Evolutionary conservation across 2,888 invertebrate species (phyloP), one percentile per base, ranked within the genome.

Genomic region (Diadegma fenestrale): DNA sequence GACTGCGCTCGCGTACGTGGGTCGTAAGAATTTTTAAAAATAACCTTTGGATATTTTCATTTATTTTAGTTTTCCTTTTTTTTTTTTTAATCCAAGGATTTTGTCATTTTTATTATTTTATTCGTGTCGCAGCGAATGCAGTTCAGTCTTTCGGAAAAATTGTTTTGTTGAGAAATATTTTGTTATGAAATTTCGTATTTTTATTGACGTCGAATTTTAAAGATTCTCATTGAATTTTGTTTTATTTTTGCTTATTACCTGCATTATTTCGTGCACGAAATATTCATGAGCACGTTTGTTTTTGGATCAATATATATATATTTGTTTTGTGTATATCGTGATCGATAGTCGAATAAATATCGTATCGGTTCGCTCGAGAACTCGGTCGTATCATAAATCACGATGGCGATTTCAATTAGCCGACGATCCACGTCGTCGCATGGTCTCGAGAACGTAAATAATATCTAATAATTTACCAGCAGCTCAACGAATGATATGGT

Each of bases 401-500:
- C 87, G 87, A 87, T 86, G 82, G 84, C 87, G 87, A 87, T 87
- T 87, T 88, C 86, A 87, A 88, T 88, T 88, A 88, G 88, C 84
- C 85, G 78, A 82, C 84, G 85, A 84, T 84, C 77, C 81, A 84
- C 84, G 86, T 87, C 86, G 84, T 79, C 85, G 83, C 80, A 51
- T 66, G 75, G 66, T 61, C 77, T 77, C 81, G 75, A 79, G 81
- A 87, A 80, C 86, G 85, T 81, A 82, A 82, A 85, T 82, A 85
- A 85, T 85, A 85, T 85, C 85, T 85, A 85, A 85, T 85, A 82
- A 85, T 85, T 82, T 85, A 85, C 64, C 85, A 68, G 45, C 54
- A 37, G 68, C 51, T 64, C 68, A 63, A 63, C 75, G 64, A 73
- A 41, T 75, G 73, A 81, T 81, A 81, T 33, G 22, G 48, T 72